Percentiles rank a stretch among this genome's conserved stretches.
Conservation (phyloP, 2,888 invertebrate species). For the Meiosimyza decipiens region DNA sequence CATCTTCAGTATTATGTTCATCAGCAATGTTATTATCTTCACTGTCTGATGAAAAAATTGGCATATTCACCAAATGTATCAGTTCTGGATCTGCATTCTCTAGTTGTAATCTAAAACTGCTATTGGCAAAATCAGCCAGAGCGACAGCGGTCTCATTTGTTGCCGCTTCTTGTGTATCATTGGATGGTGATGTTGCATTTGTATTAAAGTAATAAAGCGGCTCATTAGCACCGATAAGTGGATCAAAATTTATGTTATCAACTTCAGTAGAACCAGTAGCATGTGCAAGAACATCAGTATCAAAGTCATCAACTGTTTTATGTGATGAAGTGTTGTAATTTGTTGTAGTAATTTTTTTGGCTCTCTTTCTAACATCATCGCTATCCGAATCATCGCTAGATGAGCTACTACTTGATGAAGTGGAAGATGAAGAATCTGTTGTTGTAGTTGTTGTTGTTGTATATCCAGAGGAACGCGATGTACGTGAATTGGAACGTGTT, state of each 20-base stretch:
- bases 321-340: not conserved
- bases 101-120: not conserved
- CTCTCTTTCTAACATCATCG: constrained; percentile 1
- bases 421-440: constrained; percentile 29
- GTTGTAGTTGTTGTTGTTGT: constrained; percentile 24
- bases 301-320: not conserved
- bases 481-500: constrained; percentile 20
- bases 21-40: constrained; percentile 3
- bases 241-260: constrained; percentile 11
- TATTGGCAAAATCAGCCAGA: constrained; percentile 27
- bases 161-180: constrained; percentile 13
- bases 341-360: not conserved
- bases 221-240: not conserved
- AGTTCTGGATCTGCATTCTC: not conserved
- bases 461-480: constrained; percentile 33
- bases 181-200: not conserved
- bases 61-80: constrained; percentile 26
- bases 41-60: constrained; percentile 37
- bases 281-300: not conserved
- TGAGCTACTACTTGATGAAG: constrained; percentile 10
- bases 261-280: not conserved
- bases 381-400: constrained; percentile 31
- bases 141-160: constrained; percentile 26
- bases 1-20: not conserved
- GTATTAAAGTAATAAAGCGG: not conserved